These are phyloP conservation scores for Chaetogeoica ovagalla DNA, from an alignment of 2,888 invertebrate species.

Conservation along the genomic window DNA sequence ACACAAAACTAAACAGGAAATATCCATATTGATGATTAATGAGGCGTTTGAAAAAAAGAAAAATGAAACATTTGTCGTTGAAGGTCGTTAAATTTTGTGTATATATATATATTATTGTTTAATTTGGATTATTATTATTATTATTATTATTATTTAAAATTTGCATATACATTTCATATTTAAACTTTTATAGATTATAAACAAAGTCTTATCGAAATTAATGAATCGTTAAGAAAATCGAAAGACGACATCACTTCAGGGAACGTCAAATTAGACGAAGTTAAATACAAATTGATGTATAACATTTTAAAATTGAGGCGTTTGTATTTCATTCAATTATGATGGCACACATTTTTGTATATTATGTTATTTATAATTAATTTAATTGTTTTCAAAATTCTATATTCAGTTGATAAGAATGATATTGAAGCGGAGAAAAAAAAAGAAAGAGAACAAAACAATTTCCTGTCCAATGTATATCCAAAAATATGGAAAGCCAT, in stretches of 20 bases:
- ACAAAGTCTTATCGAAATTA: not conserved
- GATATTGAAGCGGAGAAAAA: conserved; percentile 46
- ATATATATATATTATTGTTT: not conserved
- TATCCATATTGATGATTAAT: no score
- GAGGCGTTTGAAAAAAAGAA: no score
- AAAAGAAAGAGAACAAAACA: conserved; percentile 49
- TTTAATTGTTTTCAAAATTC: not conserved
- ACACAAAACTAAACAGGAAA: no score
- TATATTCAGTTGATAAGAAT: conserved; percentile 38
- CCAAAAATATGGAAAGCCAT: conserved; percentile 66
- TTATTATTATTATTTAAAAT: not conserved
- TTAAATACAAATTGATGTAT: not conserved
- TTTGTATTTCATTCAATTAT: conserved; percentile 17
- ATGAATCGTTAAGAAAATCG: not conserved
- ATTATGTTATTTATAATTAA: not conserved
- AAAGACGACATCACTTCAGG: no score
- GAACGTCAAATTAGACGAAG: not conserved
- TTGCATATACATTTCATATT: not conserved
- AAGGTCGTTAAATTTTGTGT: no score
- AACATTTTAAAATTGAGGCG: not conserved
- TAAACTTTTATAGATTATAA: not conserved
- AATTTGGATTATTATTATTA: not conserved
- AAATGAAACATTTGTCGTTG: no score
- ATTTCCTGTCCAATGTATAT: conserved; percentile 61
- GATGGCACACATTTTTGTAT: not conserved